Conservation (phyloP, 2,797 vertebrate species). For the Enteromius anoplus region DNA sequence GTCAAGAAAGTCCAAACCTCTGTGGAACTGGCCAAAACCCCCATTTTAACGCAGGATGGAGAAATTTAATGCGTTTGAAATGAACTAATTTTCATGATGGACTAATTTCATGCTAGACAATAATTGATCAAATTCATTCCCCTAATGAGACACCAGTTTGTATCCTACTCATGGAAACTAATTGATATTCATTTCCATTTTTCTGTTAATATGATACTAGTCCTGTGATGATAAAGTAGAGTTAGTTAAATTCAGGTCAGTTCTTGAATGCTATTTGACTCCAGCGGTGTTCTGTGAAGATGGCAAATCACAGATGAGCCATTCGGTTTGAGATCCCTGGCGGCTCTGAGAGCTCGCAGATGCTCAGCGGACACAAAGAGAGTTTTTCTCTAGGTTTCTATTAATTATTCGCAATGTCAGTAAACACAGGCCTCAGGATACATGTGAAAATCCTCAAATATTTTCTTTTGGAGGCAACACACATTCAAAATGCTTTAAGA, state of each 20-base stretch:
- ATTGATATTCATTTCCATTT: background rate
- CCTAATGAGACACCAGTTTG: slow-evolving; percentile 1
- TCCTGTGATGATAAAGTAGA: background rate
- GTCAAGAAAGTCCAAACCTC: background rate
- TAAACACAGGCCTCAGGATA: slow-evolving; percentile 64
- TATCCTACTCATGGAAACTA: background rate
- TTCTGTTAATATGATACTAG: background rate
- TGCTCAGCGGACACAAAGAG: slow-evolving; percentile 73
- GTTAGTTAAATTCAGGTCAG: slow-evolving; percentile 15
- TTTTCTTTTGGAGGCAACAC: background rate
- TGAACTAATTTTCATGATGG: background rate
- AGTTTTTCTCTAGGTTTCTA: slow-evolving; percentile 70
- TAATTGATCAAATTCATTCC: background rate
- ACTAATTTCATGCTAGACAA: background rate
- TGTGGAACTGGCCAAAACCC: background rate
- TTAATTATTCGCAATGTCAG: slow-evolving; percentile 66
- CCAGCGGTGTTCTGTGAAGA: slow-evolving; percentile 21
- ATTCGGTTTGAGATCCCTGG: slow-evolving; percentile 77
- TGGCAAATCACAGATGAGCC: slow-evolving; percentile 70
- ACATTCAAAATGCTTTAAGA: background rate
- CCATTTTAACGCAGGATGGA: background rate
- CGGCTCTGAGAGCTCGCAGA: slow-evolving; percentile 70
- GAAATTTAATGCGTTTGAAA: background rate
- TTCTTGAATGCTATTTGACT: background rate
- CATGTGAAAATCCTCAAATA: background rate